Conservation (phyloP, 2,113 vertebrate species). For the Penelope pileata region DNA sequence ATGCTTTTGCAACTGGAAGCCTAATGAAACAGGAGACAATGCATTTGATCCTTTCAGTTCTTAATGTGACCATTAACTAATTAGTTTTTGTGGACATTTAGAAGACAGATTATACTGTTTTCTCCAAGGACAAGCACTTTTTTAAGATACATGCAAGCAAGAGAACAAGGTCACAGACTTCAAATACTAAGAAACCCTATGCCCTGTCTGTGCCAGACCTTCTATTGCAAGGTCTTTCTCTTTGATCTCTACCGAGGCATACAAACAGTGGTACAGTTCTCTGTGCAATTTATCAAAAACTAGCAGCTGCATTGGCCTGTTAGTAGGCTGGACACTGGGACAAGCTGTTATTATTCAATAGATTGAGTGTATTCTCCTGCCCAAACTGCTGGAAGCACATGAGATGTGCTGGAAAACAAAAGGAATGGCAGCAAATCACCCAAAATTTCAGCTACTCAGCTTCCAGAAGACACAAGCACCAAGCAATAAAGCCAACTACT, state of each 20-base stretch:
- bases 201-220: not conserved
- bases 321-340: not conserved
- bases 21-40: not conserved
- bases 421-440: not conserved
- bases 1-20: not conserved
- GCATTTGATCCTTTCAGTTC: not conserved
- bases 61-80: slow-evolving; percentile 7
- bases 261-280: not conserved
- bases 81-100: not conserved
- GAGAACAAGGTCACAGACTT: not conserved
- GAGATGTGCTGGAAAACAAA: not conserved
- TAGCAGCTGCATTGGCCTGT: not conserved
- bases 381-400: not conserved
- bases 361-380: not conserved
- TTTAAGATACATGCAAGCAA: not conserved
- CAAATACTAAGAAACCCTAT: not conserved
- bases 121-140: not conserved
- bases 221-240: not conserved
- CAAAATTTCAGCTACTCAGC: not conserved
- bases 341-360: not conserved
- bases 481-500: not conserved
- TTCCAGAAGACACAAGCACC: not conserved
- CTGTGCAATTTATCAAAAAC: not conserved
- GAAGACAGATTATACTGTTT: not conserved
- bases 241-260: not conserved